Evolutionary conservation across 2,797 vertebrate species (phyloP), one percentile per base, ranked within the genome.

Genomic region (Muraenolepis orangiensis): DNA sequence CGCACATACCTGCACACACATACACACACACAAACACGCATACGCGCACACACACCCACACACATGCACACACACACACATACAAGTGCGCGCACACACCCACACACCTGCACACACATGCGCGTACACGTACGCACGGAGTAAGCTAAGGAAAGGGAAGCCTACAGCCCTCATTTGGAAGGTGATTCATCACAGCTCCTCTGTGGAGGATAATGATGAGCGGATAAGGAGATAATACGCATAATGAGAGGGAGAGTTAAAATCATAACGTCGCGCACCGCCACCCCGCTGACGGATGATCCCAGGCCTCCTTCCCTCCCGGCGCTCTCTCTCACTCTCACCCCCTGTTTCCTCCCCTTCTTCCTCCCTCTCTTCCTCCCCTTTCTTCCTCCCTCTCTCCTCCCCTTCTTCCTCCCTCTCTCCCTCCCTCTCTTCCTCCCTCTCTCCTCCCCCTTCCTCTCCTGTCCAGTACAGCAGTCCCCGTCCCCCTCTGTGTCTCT

Each of bases 171-270:
- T 88, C 84, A 91, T 91, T 87, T 87, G 82, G 85, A 90, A 87
- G 78, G 72, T 89, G 69, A 90, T 91, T 90, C 89, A 89, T 91
- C 90, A 90, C 82, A 70, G 74, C 66, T 82, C 82, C 89, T 82
- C 81, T 83, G 82, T 87, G 84, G 78, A 74, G 80, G 68, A 71
- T 88, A 89, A 91, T 89, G 89, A 91, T 90, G 84, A 67, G 73
- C 81, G 88, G 88, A 90, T 89, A 86, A 87, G 87, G 79, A 90
- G 91, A 89, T 92, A 90, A 92, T 89, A 89, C 82, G 84, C 83
- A 84, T 88, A 91, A 91, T 90, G 88, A 91, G 87, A 90, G 79
- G 87, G 85, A 90, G 85, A 89, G 87, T 87, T 88, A 75, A 88
- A 87, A 91, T 88, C 87, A 91, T 82, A 87, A 77, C 26, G 57